These are phyloP conservation scores for Okapia johnstoni DNA, from an alignment of 2,113 vertebrate species.

Conservation along the genomic window DNA sequence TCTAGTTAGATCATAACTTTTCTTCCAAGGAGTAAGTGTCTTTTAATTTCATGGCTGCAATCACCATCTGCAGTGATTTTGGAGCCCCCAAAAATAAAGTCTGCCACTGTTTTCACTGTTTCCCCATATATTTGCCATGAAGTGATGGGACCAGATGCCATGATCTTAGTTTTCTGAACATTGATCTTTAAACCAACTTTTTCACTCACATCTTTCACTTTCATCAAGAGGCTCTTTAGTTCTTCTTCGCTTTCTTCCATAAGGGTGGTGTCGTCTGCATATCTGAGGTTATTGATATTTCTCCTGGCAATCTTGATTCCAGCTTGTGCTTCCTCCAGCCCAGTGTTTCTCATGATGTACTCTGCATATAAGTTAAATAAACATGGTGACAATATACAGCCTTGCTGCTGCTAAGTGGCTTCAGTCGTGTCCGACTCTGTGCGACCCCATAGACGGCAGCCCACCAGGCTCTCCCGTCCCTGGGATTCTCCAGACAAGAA, in stretches of 20 bases:
- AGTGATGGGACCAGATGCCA: background rate
- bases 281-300: background rate
- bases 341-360: background rate
- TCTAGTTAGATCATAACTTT: background rate
- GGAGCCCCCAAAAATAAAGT: background rate
- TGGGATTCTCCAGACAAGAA: too few species aligned
- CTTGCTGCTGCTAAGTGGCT: background rate
- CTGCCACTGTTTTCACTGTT: background rate
- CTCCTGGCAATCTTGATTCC: background rate
- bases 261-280: background rate
- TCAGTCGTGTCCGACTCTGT: too few species aligned
- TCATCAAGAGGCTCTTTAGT: background rate
- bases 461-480: too few species aligned
- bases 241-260: background rate
- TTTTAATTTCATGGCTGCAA: background rate
- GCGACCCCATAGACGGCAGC: too few species aligned
- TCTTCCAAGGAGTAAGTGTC: background rate
- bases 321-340: background rate
- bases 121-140: background rate
- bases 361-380: background rate
- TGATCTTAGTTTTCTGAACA: background rate
- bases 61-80: background rate
- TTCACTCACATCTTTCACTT: background rate
- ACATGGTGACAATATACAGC: background rate
- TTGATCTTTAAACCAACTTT: background rate